Base-by-base conservation (phyloP, 2,797 vertebrate species). In the Bradypus variegatus region DNA sequence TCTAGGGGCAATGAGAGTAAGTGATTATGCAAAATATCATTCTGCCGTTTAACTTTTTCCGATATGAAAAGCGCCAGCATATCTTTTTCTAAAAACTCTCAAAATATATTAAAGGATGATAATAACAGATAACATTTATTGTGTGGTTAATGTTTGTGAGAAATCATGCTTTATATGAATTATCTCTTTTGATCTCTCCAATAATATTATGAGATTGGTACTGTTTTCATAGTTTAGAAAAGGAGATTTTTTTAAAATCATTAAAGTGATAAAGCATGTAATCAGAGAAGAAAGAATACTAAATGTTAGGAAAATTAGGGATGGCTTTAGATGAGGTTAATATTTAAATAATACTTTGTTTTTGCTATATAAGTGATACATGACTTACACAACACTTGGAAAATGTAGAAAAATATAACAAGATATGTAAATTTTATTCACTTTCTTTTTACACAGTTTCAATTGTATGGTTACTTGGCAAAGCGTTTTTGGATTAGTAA, bases 331-430 rank as follows among this genome's bases (percentile, higher is more conserved):
- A 90, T 77, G 87, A 76, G 84, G 8, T 8, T 60, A 82, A 69
- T 72, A 85, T 77, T 85, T 72, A 86, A 95, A 89, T 83, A 78
- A 38, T 60, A 89, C n/a, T 72, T 88, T 70, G 85, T 90, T 89
- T 89, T 84, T 31, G 80, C 73, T 77, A 77, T 93, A 76, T 87
- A 85, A 83, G 12, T 83, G 36, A 91, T 60, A 0, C 8, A n/a
- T 23, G 27, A 69, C 21, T 77, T 69, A 2, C 48, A 62, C 27
- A 89, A 31, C n/a, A 69, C 50, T 31, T 92, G 25, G 55, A 62
- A 94, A 89, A 33, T 70, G 33, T 38, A 77, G 45, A 76, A 82
- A 76, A 65, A 2, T 76, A 29, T 58, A n/a, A 77, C 90, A 80
- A 84, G 16, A 9, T 72, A 62, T 23, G 7, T 48, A 31, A 9